Evolutionary conservation across 2,113 vertebrate species (phyloP), one percentile per base, ranked within the genome.

Genomic region (Ibidorhyncha struthersii): DNA sequence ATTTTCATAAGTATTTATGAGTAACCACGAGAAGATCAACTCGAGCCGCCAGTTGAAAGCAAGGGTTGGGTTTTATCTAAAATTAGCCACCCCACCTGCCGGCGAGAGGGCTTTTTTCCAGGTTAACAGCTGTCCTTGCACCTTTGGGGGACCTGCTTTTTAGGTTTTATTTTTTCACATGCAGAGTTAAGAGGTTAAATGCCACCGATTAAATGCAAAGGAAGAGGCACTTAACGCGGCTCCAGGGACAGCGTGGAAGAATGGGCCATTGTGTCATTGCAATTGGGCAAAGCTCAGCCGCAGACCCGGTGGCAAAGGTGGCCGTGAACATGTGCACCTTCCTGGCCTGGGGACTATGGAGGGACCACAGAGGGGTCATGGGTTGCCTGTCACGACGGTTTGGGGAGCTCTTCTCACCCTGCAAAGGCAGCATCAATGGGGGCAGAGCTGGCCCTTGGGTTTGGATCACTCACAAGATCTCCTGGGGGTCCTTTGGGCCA

Each of bases 1-100:
- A 29, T 80, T 97, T 96, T 88, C 76, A 6, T 89, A 62, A 89
- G 86, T 40, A 55, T 97, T 97, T 96, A 93, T 91, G 90, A 96
- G 89, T 40, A 91, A 97, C 80, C 85, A 38, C 0, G 3, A 56
- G 52, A 49, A 86, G 65, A 93, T 84, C 45, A 67, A 27, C 72
- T 43, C 4, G 0, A 84, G 80, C 55, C 0, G 0, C 71, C 62
- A 86, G 43, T 4, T 79, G 45, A 96, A 77, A 81, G 52, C 65
- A 83, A 61, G 38, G 47, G 14, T 25, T 32, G 47, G 62, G 25
- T 52, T 83, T 84, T 58, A 62, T 41, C 72, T 94, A 43, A 83
- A 88, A 70, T 80, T n/a, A 62, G 8, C 30, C 19, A 27, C 21
- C 23, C 1, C 0, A 0, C 11, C 36, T 41, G 5, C 12, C 41